Percentiles rank a stretch among this genome's conserved stretches.
These are phyloP conservation scores for Channa maculata DNA, from an alignment of 2,113 vertebrate genomes.

Conservation along the genomic window DNA sequence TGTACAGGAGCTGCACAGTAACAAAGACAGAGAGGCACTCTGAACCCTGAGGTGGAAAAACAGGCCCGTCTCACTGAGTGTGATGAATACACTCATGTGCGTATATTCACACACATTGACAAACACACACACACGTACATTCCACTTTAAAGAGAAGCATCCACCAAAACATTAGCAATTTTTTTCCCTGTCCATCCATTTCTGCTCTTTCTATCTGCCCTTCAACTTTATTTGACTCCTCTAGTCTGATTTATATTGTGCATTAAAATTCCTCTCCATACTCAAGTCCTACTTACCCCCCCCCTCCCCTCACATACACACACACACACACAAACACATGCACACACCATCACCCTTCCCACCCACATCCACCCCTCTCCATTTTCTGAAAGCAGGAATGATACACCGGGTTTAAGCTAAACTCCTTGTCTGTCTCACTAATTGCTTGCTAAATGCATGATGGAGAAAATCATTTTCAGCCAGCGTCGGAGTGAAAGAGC, in stretches of 20 bases:
- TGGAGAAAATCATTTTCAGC: conserved; percentile 80
- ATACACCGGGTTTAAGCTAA: conserved; percentile 74
- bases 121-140: not conserved
- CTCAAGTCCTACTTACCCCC: conserved; percentile 10
- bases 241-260: conserved; percentile 27
- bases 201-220: conserved; percentile 23
- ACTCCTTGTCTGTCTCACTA: conserved; percentile 77
- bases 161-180: conserved; percentile 21
- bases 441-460: conserved; percentile 80
- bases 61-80: conserved; percentile 39
- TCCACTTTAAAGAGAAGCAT: conserved; percentile 5
- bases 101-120: conserved; percentile 27
- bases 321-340: too few species aligned
- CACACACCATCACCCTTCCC: not conserved
- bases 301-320: not conserved
- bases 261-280: conserved; percentile 68
- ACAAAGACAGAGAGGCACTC: conserved; percentile 58
- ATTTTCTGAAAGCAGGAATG: conserved; percentile 71
- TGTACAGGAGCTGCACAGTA: not conserved
- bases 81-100: conserved; percentile 48
- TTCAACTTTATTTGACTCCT: conserved; percentile 46
- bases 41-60: conserved; percentile 44
- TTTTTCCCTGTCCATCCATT: not conserved
- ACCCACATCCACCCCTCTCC: conserved; percentile 45
- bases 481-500: conserved; percentile 64